Evolutionary conservation across 2,797 vertebrate species (phyloP).

Genomic region (Argentina silus): DNA sequence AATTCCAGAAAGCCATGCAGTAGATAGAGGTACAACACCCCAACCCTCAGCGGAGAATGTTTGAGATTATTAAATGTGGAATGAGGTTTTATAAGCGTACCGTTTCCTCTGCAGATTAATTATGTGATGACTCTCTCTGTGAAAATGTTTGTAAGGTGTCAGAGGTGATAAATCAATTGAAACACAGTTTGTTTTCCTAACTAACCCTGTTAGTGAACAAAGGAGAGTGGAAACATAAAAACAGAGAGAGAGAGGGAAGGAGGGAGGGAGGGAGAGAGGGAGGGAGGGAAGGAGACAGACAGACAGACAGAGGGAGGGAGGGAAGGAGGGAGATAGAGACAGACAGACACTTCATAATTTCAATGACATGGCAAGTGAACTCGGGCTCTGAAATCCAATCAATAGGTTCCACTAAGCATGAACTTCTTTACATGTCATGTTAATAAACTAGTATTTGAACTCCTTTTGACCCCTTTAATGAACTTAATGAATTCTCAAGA

Average conservation of each 20-base stretch:
- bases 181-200: slow-evolving; percentile 10
- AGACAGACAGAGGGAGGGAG: not conserved
- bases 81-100: not conserved
- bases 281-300: not conserved
- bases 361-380: not conserved
- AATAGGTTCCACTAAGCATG: not conserved
- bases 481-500: slow-evolving; percentile 35
- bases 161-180: slow-evolving; percentile 12
- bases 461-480: slow-evolving; percentile 29
- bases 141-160: slow-evolving; percentile 12
- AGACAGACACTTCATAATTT: not conserved
- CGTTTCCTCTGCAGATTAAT: not conserved
- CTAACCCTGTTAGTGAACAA: slow-evolving; percentile 12
- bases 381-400: not conserved
- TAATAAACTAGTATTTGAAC: slow-evolving; percentile 34
- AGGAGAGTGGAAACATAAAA: not conserved
- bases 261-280: no score
- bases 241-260: no score
- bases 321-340: not conserved
- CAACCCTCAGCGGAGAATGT: no score
- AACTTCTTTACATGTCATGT: not conserved
- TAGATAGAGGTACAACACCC: no score
- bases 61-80: not conserved
- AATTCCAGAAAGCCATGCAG: not conserved
- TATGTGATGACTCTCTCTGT: not conserved